Base-by-base conservation (phyloP, 23 tunicate genomes). In the Halocynthia aurantium region DNA sequence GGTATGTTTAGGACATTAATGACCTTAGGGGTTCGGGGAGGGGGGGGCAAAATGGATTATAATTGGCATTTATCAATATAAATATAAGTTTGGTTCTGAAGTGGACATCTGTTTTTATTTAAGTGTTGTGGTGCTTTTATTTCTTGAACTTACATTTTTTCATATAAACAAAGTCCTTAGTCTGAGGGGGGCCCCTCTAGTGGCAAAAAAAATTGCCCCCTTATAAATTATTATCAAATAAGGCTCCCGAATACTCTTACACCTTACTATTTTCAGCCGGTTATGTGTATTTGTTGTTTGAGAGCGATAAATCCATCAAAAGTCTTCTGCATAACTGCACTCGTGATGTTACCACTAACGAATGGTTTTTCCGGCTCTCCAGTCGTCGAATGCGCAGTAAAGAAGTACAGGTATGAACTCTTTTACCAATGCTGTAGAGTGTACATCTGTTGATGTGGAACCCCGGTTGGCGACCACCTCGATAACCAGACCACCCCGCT, bases 301-400 rank as follows among this genome's bases (percentile, higher is more conserved):
- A 86, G 74, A 86, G 88, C 72, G 98, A 92, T 76, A 86, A 92
- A 60, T 82, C 92, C 22, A 86, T 92, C 82, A 86, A 84, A 61
- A 92, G 88, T 62, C 75, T 92, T 62, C 81, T 92, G 75, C 82
- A 87, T 10, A 82, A 92, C 81, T 92, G 98, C 80, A 92, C 88
- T 7, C 92, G 84, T 15, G 92, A 92, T 53, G 90, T 85, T 56
- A 82, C 90, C 7, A 91, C 97, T 54, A 91, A 91, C 72, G 90
- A 91, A 56, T 91, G 97, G 73, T 91, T 81, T 52, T 91, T 91
- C 52, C 79, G 90, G 8, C 75, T 91, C 9, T 91, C 97, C 22
- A 91, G 97, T 77, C 80, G 90, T 15, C 83, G 90, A 81, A 91
- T 91, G 90, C 97, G 90, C 75, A 91, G 90, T 64, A 91, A 91